Percentiles rank a stretch among this genome's conserved stretches.
These are phyloP conservation scores for Polypterus bichir DNA, from an alignment of 2,113 vertebrate species.

Conservation along the genomic window DNA sequence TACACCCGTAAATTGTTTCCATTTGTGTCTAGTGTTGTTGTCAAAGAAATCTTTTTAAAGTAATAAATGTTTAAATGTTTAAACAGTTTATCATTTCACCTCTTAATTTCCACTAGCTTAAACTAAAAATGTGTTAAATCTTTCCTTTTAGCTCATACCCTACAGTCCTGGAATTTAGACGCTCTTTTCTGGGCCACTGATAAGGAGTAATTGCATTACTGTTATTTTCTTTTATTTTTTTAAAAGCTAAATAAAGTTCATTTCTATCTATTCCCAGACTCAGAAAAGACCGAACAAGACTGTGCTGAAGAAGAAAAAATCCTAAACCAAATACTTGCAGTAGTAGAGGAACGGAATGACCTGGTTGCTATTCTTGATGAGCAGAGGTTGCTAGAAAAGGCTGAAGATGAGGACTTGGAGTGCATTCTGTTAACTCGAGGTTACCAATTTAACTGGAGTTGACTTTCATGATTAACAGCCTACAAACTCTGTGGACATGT, in stretches of 20 bases:
- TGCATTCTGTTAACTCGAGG: slow-evolving; percentile 54
- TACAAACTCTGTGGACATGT: too few species aligned
- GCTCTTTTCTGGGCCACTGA: neutral
- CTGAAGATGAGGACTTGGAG: slow-evolving; percentile 63
- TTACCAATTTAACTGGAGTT: slow-evolving; percentile 54
- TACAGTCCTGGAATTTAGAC: neutral
- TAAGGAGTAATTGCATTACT: neutral
- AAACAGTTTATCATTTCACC: too few species aligned
- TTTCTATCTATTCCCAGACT: slow-evolving; percentile 42
- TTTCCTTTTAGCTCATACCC: too few species aligned
- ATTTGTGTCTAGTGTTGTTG: too few species aligned
- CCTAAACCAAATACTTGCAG: slow-evolving; percentile 68
- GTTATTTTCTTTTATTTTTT: neutral
- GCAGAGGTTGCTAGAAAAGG: slow-evolving; percentile 63
- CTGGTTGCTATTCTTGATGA: slow-evolving; percentile 68
- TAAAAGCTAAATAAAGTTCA: neutral
- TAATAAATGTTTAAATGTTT: too few species aligned
- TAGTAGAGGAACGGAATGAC: slow-evolving; percentile 67
- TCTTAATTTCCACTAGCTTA: too few species aligned
- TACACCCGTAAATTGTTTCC: too few species aligned
- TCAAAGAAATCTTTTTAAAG: too few species aligned
- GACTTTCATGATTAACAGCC: slow-evolving; percentile 3
- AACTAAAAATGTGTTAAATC: too few species aligned
- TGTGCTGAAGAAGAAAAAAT: slow-evolving; percentile 59
- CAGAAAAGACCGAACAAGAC: slow-evolving; percentile 55